Conservation (phyloP, 30 jellyfish, hydroid and myxozoan species). For the Sanderia malayensis region DNA sequence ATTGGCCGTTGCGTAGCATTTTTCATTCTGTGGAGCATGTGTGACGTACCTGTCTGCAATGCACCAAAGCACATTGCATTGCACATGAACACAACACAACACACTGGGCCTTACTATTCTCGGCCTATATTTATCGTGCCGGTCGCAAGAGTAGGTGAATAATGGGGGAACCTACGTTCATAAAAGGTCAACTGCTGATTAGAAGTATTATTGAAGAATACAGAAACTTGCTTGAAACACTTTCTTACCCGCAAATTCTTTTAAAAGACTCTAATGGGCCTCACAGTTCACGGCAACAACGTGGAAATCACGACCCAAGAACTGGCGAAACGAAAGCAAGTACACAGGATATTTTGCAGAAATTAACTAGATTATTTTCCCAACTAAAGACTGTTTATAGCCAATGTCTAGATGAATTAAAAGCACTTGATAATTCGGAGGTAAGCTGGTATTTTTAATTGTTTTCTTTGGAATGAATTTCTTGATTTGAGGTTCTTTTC, state of each 20-base stretch:
- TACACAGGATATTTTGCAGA: conserved; percentile 3
- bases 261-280: neutral
- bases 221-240: conserved; percentile 24
- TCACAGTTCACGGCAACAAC: neutral
- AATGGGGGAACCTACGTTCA: conserved; percentile 9
- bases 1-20: too few species aligned
- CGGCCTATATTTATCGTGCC: too few species aligned
- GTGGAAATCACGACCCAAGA: neutral
- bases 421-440: neutral
- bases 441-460: too few species aligned
- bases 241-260: conserved; percentile 45
- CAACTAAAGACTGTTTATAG: conserved; percentile 9
- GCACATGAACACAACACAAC: too few species aligned
- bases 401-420: conserved; percentile 1
- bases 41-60: too few species aligned
- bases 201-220: conserved; percentile 31
- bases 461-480: neutral
- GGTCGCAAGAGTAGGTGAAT: too few species aligned
- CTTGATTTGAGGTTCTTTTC: neutral
- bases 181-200: conserved; percentile 27
- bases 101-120: too few species aligned
- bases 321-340: neutral
- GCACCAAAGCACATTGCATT: too few species aligned
- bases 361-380: conserved; percentile 6
- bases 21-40: too few species aligned